Percentiles rank a stretch among this genome's conserved stretches.
Evolutionary conservation across 1,140 invertebrate genomes (phyloP).

Genomic region (Penaeus chinensis): DNA sequence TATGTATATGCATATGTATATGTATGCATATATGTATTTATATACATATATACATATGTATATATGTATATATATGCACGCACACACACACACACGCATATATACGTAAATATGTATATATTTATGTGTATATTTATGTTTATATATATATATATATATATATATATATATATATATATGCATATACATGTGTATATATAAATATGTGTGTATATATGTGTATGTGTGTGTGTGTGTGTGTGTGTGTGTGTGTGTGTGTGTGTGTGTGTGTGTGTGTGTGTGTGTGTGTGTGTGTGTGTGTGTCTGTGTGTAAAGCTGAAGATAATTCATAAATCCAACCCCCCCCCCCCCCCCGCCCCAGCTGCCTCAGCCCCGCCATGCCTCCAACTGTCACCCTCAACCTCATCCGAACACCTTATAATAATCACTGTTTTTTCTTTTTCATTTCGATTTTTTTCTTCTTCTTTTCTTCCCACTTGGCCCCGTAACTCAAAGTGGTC

Average conservation of each 20-base stretch:
- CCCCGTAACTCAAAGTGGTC: constrained; percentile 45
- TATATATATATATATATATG: background rate
- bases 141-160: too few relatives aligned
- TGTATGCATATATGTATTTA: too few relatives aligned
- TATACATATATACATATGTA: too few relatives aligned
- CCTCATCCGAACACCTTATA: background rate
- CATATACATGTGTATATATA: constrained; percentile 17
- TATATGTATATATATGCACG: too few relatives aligned
- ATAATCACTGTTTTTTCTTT: background rate
- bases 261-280: background rate
- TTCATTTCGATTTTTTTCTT: background rate
- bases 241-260: background rate
- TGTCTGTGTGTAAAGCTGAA: background rate
- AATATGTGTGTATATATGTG: background rate
- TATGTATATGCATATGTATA: too few relatives aligned
- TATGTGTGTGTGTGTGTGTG: background rate
- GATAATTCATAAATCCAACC: background rate
- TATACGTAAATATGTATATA: too few relatives aligned
- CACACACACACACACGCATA: too few relatives aligned
- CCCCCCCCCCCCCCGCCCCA: background rate
- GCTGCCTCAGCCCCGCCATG: background rate
- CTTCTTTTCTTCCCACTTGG: constrained; percentile 32
- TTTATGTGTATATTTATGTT: too few relatives aligned
- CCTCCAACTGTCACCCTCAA: background rate
- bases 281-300: constrained; percentile 3